These are phyloP conservation scores for Emydoidea blandingii DNA, from an alignment of 2,797 vertebrate genomes.

Conservation along the genomic window DNA sequence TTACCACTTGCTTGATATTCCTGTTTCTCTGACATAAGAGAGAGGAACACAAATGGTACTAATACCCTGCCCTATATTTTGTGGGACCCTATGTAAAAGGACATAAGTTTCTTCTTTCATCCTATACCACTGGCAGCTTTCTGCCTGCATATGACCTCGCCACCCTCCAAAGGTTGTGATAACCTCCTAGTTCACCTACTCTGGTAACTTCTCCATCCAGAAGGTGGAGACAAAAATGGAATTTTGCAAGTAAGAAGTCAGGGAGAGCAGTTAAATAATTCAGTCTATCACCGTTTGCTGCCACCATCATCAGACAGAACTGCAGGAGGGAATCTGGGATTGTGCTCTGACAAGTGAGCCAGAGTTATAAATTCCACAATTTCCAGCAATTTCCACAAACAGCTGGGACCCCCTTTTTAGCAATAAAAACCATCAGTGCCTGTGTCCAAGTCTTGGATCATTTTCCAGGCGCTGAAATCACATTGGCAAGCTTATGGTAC, in stretches of 20 bases:
- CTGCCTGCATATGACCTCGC: not conserved
- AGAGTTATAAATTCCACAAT: not conserved
- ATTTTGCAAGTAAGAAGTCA: not conserved
- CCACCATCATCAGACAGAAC: not conserved
- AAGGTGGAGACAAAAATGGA: not conserved
- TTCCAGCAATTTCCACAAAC: not conserved
- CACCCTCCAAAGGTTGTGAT: not conserved
- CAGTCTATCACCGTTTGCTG: not conserved
- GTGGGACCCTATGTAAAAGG: not conserved
- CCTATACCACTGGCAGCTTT: not conserved
- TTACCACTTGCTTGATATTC: not conserved
- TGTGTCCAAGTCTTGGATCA: not conserved
- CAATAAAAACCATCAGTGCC: not conserved
- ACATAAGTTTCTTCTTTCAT: not conserved
- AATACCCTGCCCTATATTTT: not conserved
- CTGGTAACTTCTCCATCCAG: not conserved
- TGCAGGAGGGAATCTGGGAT: not conserved
- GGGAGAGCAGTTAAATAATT: not conserved
- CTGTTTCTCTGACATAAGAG: not conserved
- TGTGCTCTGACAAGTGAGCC: not conserved
- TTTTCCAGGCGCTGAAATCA: not conserved
- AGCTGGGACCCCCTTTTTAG: not conserved
- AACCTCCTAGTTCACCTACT: not conserved
- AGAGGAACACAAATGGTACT: not conserved
- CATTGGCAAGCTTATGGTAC: not conserved